Evolutionary conservation across 2,113 vertebrate species (phyloP).

Genomic region (Phylloscopus whistleri): DNA sequence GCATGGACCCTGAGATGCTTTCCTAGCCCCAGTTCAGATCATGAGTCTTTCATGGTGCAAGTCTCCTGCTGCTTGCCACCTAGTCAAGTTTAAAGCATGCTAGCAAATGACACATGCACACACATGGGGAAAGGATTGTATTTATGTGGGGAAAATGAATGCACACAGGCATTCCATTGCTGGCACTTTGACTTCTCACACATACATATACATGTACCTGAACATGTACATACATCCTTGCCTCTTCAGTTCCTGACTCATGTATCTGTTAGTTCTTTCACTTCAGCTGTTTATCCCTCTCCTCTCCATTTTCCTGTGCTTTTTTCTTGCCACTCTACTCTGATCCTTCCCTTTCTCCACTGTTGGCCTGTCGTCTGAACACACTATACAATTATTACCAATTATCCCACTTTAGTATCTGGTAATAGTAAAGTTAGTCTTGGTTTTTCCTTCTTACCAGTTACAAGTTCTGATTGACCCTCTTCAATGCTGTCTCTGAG

Average conservation of each 20-base stretch:
- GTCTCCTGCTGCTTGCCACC: not conserved
- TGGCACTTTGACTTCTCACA: not conserved
- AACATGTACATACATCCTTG: not conserved
- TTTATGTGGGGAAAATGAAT: not conserved
- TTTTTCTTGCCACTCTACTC: not conserved
- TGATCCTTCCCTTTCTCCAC: not conserved
- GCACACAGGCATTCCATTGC: not conserved
- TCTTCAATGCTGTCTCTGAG: not conserved
- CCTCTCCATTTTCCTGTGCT: not conserved
- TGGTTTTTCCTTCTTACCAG: not conserved
- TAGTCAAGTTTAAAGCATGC: not conserved
- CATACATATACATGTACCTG: fast-evolving
- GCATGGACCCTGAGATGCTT: not conserved
- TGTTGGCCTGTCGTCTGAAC: not conserved
- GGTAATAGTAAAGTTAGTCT: not conserved
- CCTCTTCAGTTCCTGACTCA: not conserved
- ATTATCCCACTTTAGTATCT: not conserved
- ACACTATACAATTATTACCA: not conserved
- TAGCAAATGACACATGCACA: not conserved
- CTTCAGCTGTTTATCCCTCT: not conserved
- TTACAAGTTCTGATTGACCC: not conserved
- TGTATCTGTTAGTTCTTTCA: not conserved
- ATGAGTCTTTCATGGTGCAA: not conserved
- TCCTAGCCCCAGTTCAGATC: not conserved
- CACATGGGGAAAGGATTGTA: not conserved